These are phyloP conservation scores for Aptenodytes forsteri DNA, from an alignment of 2,113 vertebrate species.

Conservation along the genomic window DNA sequence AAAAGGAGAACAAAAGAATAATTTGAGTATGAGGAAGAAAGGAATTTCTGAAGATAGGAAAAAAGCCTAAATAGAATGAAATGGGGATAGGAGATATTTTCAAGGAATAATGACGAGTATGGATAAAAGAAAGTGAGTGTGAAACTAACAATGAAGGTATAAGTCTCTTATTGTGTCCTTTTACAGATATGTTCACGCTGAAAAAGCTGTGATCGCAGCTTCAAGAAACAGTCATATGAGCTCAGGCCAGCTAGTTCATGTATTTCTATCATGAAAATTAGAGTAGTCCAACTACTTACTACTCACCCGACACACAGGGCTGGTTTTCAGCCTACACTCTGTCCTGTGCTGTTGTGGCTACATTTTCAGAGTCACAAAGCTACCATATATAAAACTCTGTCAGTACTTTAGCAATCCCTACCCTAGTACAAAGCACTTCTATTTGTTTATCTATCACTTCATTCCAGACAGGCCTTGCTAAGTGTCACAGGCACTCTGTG, in stretches of 20 bases:
- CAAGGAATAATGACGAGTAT: neutral
- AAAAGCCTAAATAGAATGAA: neutral
- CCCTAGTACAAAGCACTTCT: neutral
- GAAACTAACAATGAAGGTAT: neutral
- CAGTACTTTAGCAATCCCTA: neutral
- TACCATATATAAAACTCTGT: neutral
- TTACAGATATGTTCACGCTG: neutral
- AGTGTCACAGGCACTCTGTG: neutral
- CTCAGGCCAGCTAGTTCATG: neutral
- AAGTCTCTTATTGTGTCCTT: neutral
- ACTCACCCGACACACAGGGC: fast-evolving
- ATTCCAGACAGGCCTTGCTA: neutral
- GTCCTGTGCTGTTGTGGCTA: neutral
- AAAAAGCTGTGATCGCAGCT: neutral
- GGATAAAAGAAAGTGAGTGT: neutral
- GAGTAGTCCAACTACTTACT: neutral
- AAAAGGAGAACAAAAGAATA: neutral
- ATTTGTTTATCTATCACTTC: neutral
- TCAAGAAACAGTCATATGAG: neutral
- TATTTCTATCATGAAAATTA: neutral
- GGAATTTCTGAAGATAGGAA: neutral
- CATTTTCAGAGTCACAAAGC: neutral
- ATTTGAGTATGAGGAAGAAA: neutral
- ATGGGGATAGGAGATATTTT: neutral
- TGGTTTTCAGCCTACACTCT: neutral